Evolutionary conservation across 2,113 vertebrate species (phyloP), one percentile per base, ranked within the genome.

Genomic region (Heloderma charlesbogerti): DNA sequence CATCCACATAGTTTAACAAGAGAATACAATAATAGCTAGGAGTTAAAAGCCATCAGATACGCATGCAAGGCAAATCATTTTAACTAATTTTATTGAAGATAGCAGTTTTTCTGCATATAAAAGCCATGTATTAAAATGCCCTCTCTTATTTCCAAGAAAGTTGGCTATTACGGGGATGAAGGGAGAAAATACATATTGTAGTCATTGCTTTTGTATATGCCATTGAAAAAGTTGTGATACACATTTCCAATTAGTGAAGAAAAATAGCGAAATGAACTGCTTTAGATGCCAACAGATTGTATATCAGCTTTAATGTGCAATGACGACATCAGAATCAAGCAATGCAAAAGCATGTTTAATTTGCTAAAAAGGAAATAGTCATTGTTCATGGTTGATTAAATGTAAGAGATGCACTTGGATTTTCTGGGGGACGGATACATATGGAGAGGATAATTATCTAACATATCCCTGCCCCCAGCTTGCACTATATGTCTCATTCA

Each of bases 31-130:
- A 43, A 91, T 29, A 79, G 72, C 78, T 92, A 93, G 25, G 15
- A 82, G 86, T 83, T 88, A 45, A 22, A 94, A 88, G 8, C 37
- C 84, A 91, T 84, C 18, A 81, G 34, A 51, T 31, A 1, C 15
- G 0, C 40, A 88, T 74, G 82, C 3, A 89, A 88, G 63, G 25
- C 45, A 88, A 91, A 83, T 81, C 88, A 34, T 83, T 87, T 10
- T 82, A 51, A 77, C 45, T 67, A 91, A 82, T 79, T 83, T n/a
- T 79, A 20, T 4, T n/a, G 25, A 85, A 34, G 5, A 27, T 87
- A 43, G 86, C 29, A 88, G 37, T 18, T 84, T 90, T 91, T 91
- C 54, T 86, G 86, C 89, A 51, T 75, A 86, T 89, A 86, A 94
- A 90, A 1, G 31, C 0, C 40, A 80, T 25, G 27, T 78, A 92